Evolutionary conservation across 2,888 invertebrate genomes (phyloP).

Genomic region (Drosophila crucigera): DNA sequence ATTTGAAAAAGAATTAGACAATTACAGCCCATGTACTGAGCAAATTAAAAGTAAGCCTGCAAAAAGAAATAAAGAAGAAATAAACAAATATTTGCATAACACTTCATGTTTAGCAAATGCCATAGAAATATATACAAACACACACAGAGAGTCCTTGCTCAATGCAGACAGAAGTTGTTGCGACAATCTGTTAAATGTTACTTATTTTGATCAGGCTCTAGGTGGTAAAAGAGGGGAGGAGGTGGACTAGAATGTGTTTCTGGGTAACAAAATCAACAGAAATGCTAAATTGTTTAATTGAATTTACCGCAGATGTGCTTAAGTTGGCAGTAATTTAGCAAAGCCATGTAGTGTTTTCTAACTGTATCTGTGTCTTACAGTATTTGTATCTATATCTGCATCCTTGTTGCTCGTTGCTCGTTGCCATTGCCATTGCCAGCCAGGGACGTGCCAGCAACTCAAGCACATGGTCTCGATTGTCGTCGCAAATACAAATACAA

Average conservation of each 20-base stretch:
- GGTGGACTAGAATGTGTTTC: neutral
- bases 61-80: conserved; percentile 36
- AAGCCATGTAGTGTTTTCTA: conserved; percentile 57
- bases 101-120: conserved; percentile 74
- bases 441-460: conserved; percentile 58
- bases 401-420: conserved; percentile 19
- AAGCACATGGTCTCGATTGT: conserved; percentile 69
- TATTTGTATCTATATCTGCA: conserved; percentile 39
- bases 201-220: conserved; percentile 55
- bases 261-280: conserved; percentile 71
- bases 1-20: conserved; percentile 43
- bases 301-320: conserved; percentile 80
- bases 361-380: conserved; percentile 40
- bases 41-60: conserved; percentile 43
- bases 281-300: conserved; percentile 78
- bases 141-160: conserved; percentile 25
- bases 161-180: conserved; percentile 46
- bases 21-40: conserved; percentile 30
- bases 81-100: conserved; percentile 75
- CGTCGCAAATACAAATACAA: conserved; percentile 62
- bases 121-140: conserved; percentile 44
- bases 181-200: conserved; percentile 62
- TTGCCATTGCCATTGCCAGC: conserved; percentile 24
- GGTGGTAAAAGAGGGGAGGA: neutral
- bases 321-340: conserved; percentile 77